A percentile compares a stretch with the other conserved stretches of the same genome.
Conservation (phyloP, 1,140 invertebrate species). For the Mya arenaria region DNA sequence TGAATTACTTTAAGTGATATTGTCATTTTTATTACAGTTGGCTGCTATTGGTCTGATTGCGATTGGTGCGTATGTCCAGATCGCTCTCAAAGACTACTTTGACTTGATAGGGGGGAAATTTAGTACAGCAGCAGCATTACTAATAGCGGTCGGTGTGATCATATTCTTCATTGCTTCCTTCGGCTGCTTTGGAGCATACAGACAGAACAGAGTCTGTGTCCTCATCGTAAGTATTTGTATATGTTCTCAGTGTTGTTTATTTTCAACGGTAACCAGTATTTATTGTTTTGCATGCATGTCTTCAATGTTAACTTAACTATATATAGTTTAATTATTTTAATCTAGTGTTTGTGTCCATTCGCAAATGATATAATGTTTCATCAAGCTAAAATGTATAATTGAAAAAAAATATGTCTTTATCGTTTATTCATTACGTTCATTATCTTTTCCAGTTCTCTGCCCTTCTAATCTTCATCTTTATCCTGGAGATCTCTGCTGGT, state of each 20-base stretch:
- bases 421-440: no score
- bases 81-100: conserved; percentile 75
- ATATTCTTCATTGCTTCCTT: conserved; percentile 80
- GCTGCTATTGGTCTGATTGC: conserved; percentile 77
- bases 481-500: conserved; percentile 91
- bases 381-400: no score
- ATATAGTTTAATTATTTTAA: no score
- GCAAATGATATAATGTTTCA: no score
- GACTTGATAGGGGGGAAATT: conserved; percentile 74
- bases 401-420: no score
- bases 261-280: no score
- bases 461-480: conserved; percentile 90
- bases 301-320: no score
- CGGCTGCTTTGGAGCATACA: conserved; percentile 79
- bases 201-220: conserved; percentile 78
- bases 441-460: conserved; percentile 88
- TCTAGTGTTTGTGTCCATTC: no score
- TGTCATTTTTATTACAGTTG: conserved; percentile 74
- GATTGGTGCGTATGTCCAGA: conserved; percentile 76
- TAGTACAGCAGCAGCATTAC: conserved; percentile 75
- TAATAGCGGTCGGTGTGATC: conserved; percentile 80
- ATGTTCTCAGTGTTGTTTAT: neutral
- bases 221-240: conserved; percentile 76
- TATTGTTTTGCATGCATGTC: no score
- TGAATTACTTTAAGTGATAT: no score